Percentiles rank a stretch among this genome's conserved stretches.
phyloP scores from a whole-genome alignment of 2,797 vertebrate genomes.

The Smutsia gigantea region DNA sequence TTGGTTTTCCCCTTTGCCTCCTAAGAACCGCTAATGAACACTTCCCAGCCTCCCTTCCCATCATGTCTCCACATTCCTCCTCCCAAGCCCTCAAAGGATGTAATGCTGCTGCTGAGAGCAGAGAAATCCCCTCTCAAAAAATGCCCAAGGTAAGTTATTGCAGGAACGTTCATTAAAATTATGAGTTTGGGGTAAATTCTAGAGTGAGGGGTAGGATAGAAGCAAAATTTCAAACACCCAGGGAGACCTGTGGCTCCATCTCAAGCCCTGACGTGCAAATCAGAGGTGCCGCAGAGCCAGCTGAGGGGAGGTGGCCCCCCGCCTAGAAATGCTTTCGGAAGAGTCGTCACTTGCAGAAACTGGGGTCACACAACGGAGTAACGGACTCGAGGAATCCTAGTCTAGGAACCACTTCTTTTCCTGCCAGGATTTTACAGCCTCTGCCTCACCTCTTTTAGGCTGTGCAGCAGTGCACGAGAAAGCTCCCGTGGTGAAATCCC shows the following conservation, averaged over 20 bases:
- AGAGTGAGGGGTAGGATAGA: neutral
- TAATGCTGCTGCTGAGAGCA: neutral
- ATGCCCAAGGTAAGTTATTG: neutral
- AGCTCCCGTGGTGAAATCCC: conserved; percentile 88
- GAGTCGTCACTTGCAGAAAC: neutral
- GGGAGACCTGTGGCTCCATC: neutral
- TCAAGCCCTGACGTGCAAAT: neutral
- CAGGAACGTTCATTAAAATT: neutral
- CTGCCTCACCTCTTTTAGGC: conserved; percentile 82
- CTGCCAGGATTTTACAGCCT: neutral
- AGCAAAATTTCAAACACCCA: accelerated
- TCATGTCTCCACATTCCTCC: neutral
- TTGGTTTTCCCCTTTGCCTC: neutral
- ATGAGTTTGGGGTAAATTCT: neutral
- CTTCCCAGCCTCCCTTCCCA: accelerated
- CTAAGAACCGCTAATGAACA: neutral
- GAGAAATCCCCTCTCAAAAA: neutral
- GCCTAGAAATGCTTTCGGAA: accelerated
- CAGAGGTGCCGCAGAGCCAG: accelerated
- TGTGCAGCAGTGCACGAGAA: conserved; percentile 89
- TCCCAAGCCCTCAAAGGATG: neutral
- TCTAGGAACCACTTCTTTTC: accelerated
- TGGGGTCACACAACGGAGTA: neutral
- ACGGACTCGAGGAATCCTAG: neutral
- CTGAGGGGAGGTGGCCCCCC: neutral